A percentile compares a stretch with the other conserved stretches of the same genome.
These are phyloP conservation scores for Thripadectes ignobilis DNA, from an alignment of 2,797 vertebrate genomes.

Conservation along the genomic window DNA sequence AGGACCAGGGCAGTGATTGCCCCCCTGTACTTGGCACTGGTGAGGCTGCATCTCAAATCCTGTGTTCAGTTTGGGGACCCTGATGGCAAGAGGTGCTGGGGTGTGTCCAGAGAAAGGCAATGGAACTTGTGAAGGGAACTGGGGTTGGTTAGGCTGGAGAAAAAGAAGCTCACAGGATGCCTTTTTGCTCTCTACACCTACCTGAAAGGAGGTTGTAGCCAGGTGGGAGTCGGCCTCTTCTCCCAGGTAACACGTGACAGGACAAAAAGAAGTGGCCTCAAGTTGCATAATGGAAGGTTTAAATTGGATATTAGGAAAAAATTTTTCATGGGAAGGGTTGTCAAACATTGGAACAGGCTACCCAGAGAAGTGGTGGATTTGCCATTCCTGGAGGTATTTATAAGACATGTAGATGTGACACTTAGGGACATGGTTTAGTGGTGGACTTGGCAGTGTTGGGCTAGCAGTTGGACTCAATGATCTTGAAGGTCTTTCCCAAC, in stretches of 20 bases:
- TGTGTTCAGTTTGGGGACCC: not conserved
- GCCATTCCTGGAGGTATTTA: not conserved
- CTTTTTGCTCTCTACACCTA: not conserved
- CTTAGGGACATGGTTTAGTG: not conserved
- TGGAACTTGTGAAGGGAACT: not conserved
- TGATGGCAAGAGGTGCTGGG: not conserved
- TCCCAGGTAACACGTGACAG: not conserved
- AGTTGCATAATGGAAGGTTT: not conserved
- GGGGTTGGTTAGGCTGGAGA: not conserved
- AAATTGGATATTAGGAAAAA: not conserved
- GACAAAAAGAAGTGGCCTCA: not conserved
- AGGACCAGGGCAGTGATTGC: rapidly evolving
- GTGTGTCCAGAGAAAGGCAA: rapidly evolving
- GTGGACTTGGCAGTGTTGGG: not conserved
- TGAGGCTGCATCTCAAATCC: rapidly evolving
- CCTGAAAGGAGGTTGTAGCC: not conserved
- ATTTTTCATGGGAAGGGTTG: not conserved
- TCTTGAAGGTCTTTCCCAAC: not conserved
- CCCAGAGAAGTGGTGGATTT: not conserved
- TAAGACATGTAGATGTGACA: not conserved
- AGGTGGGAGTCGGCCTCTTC: rapidly evolving
- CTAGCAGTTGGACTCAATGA: not conserved
- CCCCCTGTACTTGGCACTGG: rapidly evolving
- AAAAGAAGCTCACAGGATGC: not conserved
- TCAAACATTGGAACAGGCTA: not conserved